A percentile compares a stretch with the other conserved stretches of the same genome.
Conservation (phyloP, 2,888 invertebrate genomes). For the Torymus auratus region DNA sequence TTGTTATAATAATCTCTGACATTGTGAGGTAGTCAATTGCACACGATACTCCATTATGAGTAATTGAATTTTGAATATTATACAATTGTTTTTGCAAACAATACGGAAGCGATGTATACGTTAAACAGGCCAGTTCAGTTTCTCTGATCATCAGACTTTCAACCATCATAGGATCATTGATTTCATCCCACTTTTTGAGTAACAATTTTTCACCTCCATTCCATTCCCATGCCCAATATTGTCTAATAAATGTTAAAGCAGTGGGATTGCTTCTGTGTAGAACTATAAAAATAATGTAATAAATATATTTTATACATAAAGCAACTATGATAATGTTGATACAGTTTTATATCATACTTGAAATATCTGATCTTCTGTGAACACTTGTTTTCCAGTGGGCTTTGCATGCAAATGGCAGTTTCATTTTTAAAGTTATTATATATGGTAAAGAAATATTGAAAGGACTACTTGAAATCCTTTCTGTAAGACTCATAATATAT, state of each 20-base stretch:
- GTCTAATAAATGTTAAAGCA: constrained; percentile 66
- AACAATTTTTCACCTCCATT: constrained; percentile 65
- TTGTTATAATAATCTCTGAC: constrained; percentile 73
- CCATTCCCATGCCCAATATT: constrained; percentile 73
- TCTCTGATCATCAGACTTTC: constrained; percentile 68
- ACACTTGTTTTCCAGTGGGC: constrained; percentile 78
- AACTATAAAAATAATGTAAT: constrained; percentile 53
- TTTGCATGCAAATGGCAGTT: constrained; percentile 77
- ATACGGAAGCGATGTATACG: constrained; percentile 78
- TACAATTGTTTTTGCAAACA: constrained; percentile 79
- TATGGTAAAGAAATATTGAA: constrained; percentile 77
- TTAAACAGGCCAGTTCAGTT: constrained; percentile 78
- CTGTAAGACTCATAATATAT: constrained; percentile 69
- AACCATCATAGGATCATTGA: constrained; percentile 63
- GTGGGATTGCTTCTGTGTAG: constrained; percentile 63
- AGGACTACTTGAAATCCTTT: constrained; percentile 62
- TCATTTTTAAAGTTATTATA: constrained; percentile 75
- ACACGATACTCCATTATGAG: constrained; percentile 80
- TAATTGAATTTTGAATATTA: constrained; percentile 82
- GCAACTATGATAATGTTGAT: constrained; percentile 4
- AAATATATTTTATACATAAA: constrained; percentile 14
- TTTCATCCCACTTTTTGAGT: constrained; percentile 64
- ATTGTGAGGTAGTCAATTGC: constrained; percentile 79
- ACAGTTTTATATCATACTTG: constrained; percentile 63
- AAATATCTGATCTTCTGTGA: constrained; percentile 71